Conservation (phyloP, 2,888 invertebrate species). For the Dyspetes luteomarginatus region DNA sequence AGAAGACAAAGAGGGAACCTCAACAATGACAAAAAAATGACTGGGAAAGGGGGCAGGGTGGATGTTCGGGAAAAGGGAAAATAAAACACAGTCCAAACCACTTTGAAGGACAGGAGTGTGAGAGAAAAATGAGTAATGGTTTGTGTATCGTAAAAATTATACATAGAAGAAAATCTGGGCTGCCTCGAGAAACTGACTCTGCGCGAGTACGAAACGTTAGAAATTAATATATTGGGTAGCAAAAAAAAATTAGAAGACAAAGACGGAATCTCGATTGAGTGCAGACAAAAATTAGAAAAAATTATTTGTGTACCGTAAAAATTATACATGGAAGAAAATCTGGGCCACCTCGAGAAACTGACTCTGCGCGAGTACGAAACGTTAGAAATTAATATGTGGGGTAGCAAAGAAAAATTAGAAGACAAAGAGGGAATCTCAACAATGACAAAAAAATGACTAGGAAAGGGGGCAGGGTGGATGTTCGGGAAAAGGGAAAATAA, state of each 20-base stretch:
- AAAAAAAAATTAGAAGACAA: slow-evolving; percentile 19
- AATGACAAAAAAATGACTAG: too few species aligned
- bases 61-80: slow-evolving; percentile 63
- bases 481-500: slow-evolving; percentile 60
- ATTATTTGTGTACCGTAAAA: slow-evolving; percentile 53
- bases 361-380: neutral
- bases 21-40: too few species aligned
- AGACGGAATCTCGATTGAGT: too few species aligned
- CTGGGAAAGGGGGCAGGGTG: slow-evolving; percentile 39
- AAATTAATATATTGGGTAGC: slow-evolving; percentile 38
- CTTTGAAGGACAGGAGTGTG: slow-evolving; percentile 53
- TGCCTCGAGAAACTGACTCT: slow-evolving; percentile 13
- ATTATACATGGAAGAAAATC: slow-evolving; percentile 54
- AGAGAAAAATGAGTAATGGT: slow-evolving; percentile 64
- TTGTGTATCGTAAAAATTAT: slow-evolving; percentile 59
- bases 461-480: slow-evolving; percentile 53
- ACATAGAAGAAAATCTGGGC: slow-evolving; percentile 49
- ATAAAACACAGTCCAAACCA: slow-evolving; percentile 22
- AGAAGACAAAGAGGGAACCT: too few species aligned
- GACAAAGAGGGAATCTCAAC: too few species aligned
- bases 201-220: slow-evolving; percentile 9
- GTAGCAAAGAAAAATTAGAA: slow-evolving; percentile 24
- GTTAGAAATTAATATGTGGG: slow-evolving; percentile 35
- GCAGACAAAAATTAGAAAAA: too few species aligned
- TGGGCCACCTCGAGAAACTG: slow-evolving; percentile 13